phyloP scores from a whole-genome alignment of 2,888 invertebrate species.

The Neoascia interrupta region DNA sequence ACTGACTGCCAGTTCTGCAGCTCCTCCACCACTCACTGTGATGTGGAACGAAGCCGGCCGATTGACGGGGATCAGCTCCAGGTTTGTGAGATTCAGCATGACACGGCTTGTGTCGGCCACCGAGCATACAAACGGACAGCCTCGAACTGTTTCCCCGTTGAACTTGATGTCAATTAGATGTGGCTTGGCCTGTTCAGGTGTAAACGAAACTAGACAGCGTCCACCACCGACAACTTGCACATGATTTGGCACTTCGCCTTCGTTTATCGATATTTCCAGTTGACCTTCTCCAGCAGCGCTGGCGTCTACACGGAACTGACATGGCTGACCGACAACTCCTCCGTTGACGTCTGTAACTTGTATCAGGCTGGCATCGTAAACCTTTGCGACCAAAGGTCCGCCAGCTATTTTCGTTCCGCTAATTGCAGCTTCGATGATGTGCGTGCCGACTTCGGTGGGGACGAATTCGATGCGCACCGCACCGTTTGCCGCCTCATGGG shows the following conservation, averaged over 20 bases:
- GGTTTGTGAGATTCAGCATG: constrained; percentile 85
- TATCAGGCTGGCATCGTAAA: constrained; percentile 95
- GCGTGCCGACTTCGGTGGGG: constrained; percentile 95
- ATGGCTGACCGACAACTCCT: constrained; percentile 96
- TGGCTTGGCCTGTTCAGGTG: constrained; percentile 93
- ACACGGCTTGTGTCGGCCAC: constrained; percentile 90
- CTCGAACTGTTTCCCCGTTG: constrained; percentile 95
- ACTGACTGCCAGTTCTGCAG: constrained; percentile 93
- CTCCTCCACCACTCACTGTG: constrained; percentile 85
- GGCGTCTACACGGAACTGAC: constrained; percentile 98
- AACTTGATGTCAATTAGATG: constrained; percentile 97
- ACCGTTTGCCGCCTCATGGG: constrained; percentile 90
- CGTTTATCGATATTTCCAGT: constrained; percentile 99
- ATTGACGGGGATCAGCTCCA: constrained; percentile 93
- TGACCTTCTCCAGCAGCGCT: constrained; percentile 99
- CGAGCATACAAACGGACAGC: constrained; percentile 93
- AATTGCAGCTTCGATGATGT: constrained; percentile 94
- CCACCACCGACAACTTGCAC: constrained; percentile 98
- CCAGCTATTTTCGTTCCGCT: constrained; percentile 94
- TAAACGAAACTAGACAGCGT: constrained; percentile 95
- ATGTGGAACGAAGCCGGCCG: constrained; percentile 89
- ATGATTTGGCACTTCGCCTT: constrained; percentile 99
- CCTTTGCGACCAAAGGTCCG: constrained; percentile 95
- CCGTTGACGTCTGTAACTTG: constrained; percentile 96
- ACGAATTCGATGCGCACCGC: constrained; percentile 95